Evolutionary conservation across 2,888 invertebrate species (phyloP), one percentile per base, ranked within the genome.

Genomic region (Pseudococcus longispinus): DNA sequence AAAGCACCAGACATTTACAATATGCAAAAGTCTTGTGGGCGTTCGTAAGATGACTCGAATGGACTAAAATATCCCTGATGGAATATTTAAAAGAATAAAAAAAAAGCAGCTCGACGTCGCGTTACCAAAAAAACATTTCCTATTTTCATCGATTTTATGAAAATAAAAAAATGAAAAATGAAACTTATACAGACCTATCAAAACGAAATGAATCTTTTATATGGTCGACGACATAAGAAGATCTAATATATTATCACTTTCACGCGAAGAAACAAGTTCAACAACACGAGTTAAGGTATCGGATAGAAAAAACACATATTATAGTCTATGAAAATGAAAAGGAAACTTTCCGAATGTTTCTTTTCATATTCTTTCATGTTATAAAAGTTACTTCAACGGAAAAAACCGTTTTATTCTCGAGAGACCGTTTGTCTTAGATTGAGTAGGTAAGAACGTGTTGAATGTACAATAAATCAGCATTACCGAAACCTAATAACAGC

Each of bases 381-480:
- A 42, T 42, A 80, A 37, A 37, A 37, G 32, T 80, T 80, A 80
- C 42, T 42, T 42, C 29, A 42, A 80, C 42, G 77, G 77, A 42
- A 60, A 80, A 80, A 80, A 42, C 42, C 77, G 77, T 80, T 80
- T 80, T 70, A 70, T 42, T 80, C 77, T 80, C 77, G 26, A n/a
- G 77, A 42, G 42, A 80, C 77, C 37, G 37, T 80, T 80, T 80
- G 77, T 80, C 77, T 80, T 80, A 80, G 77, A 80, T 80, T 80
- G 37, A 80, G 70, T 70, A 42, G 77, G 42, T 80, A 80, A 13
- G 29, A 80, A 80, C 77, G 77, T 80, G 77, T 80, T 80, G 77
- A 80, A 80, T 80, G 77, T 80, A 80, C 77, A 80, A 80, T 80
- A 80, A 80, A 80, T 80, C 77, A 80, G 77, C 42, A 80, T 80